phyloP scores from a whole-genome alignment of 2,797 vertebrate species.

The Lemur catta region DNA sequence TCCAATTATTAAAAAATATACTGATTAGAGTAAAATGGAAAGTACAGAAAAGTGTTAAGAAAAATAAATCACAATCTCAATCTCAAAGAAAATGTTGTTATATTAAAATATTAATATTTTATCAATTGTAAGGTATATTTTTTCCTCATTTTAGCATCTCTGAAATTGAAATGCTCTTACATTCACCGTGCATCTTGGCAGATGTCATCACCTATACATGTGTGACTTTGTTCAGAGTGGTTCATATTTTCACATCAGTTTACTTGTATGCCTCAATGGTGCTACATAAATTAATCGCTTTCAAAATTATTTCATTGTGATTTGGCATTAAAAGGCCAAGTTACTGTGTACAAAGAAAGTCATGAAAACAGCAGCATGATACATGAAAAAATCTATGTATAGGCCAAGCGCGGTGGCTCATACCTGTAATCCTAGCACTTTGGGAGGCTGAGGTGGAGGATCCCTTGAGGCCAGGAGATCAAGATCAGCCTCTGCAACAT shows the following conservation, averaged over 20 bases:
- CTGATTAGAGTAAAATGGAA: background rate
- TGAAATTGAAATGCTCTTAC: background rate
- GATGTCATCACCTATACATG: background rate
- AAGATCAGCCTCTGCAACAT: background rate
- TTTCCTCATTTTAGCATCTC: background rate
- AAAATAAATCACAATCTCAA: background rate
- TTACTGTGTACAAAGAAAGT: background rate
- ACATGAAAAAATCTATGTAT: background rate
- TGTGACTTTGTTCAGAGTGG: background rate
- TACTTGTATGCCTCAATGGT: background rate
- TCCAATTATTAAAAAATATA: background rate
- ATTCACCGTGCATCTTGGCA: background rate
- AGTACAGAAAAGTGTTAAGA: background rate
- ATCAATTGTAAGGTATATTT: background rate
- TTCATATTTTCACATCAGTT: background rate
- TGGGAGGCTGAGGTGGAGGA: background rate
- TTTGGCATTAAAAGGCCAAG: slow-evolving; percentile 11
- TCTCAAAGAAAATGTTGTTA: background rate
- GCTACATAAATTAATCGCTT: background rate
- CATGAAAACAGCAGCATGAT: background rate
- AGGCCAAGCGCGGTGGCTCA: background rate
- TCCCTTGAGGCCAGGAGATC: background rate
- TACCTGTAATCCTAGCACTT: background rate
- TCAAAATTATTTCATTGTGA: background rate
- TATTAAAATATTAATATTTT: background rate